Evolutionary conservation across 2,113 vertebrate genomes (phyloP), one percentile per base, ranked within the genome.

Genomic region (Odontesthes bonariensis): DNA sequence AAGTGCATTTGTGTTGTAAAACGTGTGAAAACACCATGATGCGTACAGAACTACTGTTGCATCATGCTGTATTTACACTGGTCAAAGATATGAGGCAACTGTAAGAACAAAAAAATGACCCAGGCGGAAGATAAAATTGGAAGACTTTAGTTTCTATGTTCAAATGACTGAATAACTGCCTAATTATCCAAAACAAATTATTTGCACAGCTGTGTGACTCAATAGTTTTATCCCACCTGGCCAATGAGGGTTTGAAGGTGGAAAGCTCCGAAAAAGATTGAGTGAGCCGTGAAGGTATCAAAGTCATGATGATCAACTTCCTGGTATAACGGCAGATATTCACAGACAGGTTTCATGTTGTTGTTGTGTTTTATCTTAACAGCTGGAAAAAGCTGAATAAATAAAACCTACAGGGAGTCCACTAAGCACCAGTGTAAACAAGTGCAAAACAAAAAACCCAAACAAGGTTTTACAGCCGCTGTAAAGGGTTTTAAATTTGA

Each of bases 401-500:
- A 62, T 35, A 38, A 19, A 44, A 55, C 8, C 9, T 6, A 46
- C 16, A 46, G 44, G 44, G 12, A 55, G 40, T n/a, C 35, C 33
- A 31, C 1, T 27, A 40, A 33, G 20, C 3, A 35, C 2, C 10
- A 4, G 42, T 44, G 27, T 14, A 16, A 44, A 44, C 12, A 16
- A 44, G 42, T 16, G 13, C 42, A 44, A 44, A 44, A 23, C 20
- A 23, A 38, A 5, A 60, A 13, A 42, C 4, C 1, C 13, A 8
- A 19, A 68, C 67, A 69, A 74, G 14, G 8, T n/a, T 40, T 40
- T 3, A 20, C 14, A 54, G 42, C 33, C 53, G 61, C 7, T 83
- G 73, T 64, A 35, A 56, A 59, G 55, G 83, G 77, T 77, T 81
- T 77, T 79, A 56, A 83, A 83, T 90, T 83, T 78, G 77, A 75